These are phyloP conservation scores for Eulemur mongoz DNA, from an alignment of 2,797 vertebrate species.

Conservation along the genomic window DNA sequence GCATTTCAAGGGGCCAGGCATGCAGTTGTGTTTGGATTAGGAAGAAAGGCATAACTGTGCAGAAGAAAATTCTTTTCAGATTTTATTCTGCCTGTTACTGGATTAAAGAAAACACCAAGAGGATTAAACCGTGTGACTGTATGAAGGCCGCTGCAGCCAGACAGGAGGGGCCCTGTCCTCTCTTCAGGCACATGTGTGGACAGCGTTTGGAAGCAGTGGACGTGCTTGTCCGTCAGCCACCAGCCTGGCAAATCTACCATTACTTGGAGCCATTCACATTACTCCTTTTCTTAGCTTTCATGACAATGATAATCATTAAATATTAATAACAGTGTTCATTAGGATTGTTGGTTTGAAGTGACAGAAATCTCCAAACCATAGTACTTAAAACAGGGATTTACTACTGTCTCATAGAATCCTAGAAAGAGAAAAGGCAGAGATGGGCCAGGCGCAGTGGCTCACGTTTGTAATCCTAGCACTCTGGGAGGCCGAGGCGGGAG, in stretches of 20 bases:
- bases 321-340: not conserved
- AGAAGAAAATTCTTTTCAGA: slow-evolving; percentile 70
- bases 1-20: slow-evolving; percentile 36
- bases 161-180: not conserved
- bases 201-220: not conserved
- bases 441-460: too few species aligned
- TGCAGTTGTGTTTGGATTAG: slow-evolving; percentile 54
- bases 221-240: not conserved
- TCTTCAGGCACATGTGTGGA: not conserved
- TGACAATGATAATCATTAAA: not conserved
- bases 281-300: not conserved
- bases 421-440: not conserved
- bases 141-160: not conserved
- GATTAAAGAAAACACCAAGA: slow-evolving; percentile 65
- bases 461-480: too few species aligned
- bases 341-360: not conserved
- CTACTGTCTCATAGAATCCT: not conserved
- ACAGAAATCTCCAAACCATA: not conserved
- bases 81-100: slow-evolving; percentile 55
- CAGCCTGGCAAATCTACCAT: not conserved
- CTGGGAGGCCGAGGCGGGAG: too few species aligned
- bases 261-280: not conserved
- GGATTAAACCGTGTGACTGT: slow-evolving; percentile 24
- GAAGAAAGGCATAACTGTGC: slow-evolving; percentile 62
- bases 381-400: not conserved